Percentiles rank a stretch among this genome's conserved stretches.
These are phyloP conservation scores for Phyllostomus discolor DNA, from an alignment of 2,113 vertebrate genomes.

Conservation along the genomic window DNA sequence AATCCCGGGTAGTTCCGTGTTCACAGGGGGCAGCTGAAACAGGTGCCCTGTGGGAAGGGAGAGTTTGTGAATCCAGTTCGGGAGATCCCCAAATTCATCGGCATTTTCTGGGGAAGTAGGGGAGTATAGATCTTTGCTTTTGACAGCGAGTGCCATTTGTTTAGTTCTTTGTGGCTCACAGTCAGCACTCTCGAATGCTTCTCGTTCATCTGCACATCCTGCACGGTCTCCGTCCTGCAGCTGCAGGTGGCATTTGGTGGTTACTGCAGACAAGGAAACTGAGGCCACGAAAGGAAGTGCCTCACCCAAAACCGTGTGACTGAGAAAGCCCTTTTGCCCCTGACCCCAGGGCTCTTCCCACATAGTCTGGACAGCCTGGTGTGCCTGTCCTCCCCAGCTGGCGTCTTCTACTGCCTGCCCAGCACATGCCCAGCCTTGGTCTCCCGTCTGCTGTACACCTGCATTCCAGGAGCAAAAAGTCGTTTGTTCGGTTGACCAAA, in stretches of 20 bases:
- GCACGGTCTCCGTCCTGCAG: not conserved
- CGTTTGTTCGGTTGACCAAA: not conserved
- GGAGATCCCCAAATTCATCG: not conserved
- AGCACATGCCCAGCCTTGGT: not conserved
- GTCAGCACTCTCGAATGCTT: not conserved
- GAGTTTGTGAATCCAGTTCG: not conserved
- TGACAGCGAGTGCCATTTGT: not conserved
- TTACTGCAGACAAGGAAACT: conserved; percentile 34
- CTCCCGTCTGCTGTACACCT: not conserved
- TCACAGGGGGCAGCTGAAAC: not conserved
- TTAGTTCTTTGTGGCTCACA: not conserved
- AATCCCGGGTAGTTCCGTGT: not conserved
- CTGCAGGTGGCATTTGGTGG: not conserved
- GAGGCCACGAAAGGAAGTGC: conserved; percentile 19
- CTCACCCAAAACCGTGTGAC: not conserved
- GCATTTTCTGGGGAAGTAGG: not conserved
- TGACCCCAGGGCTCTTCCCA: not conserved
- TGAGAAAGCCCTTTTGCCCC: not conserved
- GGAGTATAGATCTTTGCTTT: not conserved
- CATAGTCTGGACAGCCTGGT: not conserved
- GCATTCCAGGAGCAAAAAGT: not conserved
- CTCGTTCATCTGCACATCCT: not conserved
- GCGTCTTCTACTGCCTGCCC: not conserved
- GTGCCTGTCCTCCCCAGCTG: not conserved
- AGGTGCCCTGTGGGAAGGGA: not conserved